phyloP scores from a whole-genome alignment of 2,113 vertebrate genomes.

The Cricetomys ansorgei region DNA sequence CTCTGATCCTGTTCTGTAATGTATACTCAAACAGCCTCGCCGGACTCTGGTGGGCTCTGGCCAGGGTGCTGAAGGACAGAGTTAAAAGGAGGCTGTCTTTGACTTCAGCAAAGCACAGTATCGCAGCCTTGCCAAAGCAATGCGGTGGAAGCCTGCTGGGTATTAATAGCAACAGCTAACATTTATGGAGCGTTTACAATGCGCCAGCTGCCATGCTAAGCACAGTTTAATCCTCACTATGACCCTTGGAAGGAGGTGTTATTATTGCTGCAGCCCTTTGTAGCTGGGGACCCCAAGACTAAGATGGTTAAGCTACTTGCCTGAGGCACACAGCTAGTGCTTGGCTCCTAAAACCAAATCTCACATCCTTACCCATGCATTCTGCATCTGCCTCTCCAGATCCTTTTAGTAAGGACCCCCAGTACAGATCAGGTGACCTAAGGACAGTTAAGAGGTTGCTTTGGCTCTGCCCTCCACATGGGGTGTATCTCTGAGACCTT shows the following conservation, averaged over 20 bases:
- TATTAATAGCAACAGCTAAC: constrained; percentile 72
- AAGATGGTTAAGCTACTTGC: constrained; percentile 15
- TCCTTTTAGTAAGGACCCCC: neutral
- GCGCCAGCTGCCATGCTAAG: constrained; percentile 70
- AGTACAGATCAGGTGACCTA: neutral
- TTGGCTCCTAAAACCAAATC: neutral
- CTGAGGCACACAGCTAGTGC: neutral
- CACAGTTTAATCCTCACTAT: constrained; percentile 70
- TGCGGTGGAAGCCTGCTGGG: constrained; percentile 37
- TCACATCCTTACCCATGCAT: neutral
- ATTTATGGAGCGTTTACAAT: constrained; percentile 61
- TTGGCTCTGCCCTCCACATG: accelerated
- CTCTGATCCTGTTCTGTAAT: constrained; percentile 53
- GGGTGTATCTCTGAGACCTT: neutral
- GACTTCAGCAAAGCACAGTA: neutral
- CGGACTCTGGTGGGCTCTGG: constrained; percentile 20
- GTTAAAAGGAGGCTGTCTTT: constrained; percentile 31
- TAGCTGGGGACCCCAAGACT: neutral
- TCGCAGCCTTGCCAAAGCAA: constrained; percentile 49
- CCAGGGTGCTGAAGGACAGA: constrained; percentile 71
- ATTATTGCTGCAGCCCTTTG: constrained; percentile 8
- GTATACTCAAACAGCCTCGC: neutral
- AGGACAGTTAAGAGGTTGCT: neutral
- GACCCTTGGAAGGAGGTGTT: constrained; percentile 68
- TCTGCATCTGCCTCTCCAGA: neutral